Percentiles rank a stretch among this genome's conserved stretches.
Evolutionary conservation across 2,113 vertebrate genomes (phyloP).

Genomic region (Suricata suricatta): DNA sequence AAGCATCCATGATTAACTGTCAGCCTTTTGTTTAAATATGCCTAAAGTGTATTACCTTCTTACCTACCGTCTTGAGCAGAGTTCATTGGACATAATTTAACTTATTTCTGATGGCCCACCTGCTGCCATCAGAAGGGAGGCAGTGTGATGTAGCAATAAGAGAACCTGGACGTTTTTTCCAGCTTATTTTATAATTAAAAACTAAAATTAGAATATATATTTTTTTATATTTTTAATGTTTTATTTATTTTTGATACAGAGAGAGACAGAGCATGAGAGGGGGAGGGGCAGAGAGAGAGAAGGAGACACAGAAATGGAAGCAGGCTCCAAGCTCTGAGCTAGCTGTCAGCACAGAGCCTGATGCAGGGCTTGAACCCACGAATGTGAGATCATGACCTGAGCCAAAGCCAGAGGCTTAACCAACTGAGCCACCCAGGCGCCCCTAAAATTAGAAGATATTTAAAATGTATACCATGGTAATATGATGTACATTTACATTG

Average conservation of each 20-base stretch:
- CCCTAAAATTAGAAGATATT: background rate
- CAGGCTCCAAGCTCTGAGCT: no score
- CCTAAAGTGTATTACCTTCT: background rate
- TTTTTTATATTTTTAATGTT: no score
- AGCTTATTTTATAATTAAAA: background rate
- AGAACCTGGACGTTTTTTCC: background rate
- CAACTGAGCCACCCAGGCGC: no score
- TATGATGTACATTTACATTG: background rate
- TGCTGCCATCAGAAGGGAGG: slow-evolving; percentile 8
- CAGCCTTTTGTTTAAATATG: slow-evolving; percentile 51
- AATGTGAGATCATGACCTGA: no score
- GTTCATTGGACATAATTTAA: slow-evolving; percentile 29
- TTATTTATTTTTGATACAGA: no score
- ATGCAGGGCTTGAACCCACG: no score
- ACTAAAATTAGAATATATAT: background rate
- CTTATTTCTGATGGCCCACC: slow-evolving; percentile 42
- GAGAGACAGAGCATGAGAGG: no score
- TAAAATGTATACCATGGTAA: background rate
- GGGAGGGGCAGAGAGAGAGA: no score
- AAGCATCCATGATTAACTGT: slow-evolving; percentile 49
- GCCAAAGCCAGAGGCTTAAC: no score
- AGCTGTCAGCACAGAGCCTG: no score
- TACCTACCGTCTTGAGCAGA: background rate
- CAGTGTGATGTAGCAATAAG: background rate
- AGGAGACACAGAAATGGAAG: no score